Evolutionary conservation across 2,888 invertebrate species (phyloP).

Genomic region (Caradrina clavipalpis): DNA sequence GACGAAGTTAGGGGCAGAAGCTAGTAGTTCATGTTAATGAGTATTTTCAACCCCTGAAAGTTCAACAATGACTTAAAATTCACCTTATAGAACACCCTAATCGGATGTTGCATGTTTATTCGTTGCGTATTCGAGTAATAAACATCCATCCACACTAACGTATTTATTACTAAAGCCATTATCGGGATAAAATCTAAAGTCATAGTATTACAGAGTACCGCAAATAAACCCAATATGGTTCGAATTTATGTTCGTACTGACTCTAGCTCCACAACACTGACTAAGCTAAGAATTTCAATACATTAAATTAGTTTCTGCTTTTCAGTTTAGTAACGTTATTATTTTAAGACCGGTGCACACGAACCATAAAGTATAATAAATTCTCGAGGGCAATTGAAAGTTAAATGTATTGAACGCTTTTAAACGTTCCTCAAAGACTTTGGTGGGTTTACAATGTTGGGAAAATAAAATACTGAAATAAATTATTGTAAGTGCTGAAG

Average conservation of each 20-base stretch:
- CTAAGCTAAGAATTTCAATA: conserved; percentile 27
- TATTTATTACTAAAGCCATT: conserved; percentile 20
- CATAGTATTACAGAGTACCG: conserved; percentile 14
- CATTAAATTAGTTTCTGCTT: conserved; percentile 21
- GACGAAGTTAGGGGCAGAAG: too few species aligned
- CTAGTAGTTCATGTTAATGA: too few species aligned
- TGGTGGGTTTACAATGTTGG: neutral
- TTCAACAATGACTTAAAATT: too few species aligned
- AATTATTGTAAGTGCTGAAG: conserved; percentile 9
- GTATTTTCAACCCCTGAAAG: too few species aligned
- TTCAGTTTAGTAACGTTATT: conserved; percentile 29
- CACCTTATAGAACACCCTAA: neutral
- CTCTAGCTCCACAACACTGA: conserved; percentile 8
- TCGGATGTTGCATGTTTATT: neutral
- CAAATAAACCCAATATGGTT: conserved; percentile 42
- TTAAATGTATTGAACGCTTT: conserved; percentile 31
- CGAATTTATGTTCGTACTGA: conserved; percentile 19
- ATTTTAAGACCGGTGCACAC: conserved; percentile 55
- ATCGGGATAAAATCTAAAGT: conserved; percentile 14
- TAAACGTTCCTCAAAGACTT: conserved; percentile 20
- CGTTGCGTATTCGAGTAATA: conserved; percentile 15
- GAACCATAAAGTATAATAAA: conserved; percentile 26
- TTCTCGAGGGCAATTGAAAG: conserved; percentile 28
- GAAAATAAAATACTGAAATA: neutral
- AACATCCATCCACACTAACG: conserved; percentile 19